Base-by-base conservation (phyloP, 2,113 vertebrate genomes). In the Panthera uncia region DNA sequence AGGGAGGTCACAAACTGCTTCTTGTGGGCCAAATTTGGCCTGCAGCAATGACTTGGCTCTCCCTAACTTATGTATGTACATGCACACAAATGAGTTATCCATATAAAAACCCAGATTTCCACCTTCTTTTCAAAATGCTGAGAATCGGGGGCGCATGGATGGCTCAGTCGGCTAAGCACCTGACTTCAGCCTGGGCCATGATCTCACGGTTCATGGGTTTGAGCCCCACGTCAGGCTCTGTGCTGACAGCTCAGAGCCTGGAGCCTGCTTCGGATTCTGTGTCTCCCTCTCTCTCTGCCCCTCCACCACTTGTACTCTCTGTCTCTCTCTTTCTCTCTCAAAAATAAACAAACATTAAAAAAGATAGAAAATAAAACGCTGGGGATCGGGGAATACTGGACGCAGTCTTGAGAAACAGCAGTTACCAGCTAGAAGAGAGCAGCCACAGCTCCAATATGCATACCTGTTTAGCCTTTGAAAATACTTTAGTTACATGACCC, bases 51-150 rank as follows among this genome's bases (percentile, higher is more conserved):
- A 21, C 52, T 82, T 90, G 63, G 80, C 19, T 82, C 41, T 86
- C 93, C 41, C 50, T 63, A 89, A 48, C 13, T 78, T 78, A n/a
- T 9, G 21, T 57, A 76, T 55, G n/a, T 45, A 68, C 55, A 63
- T 3, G 13, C 23, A 79, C 11, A 3, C 0, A 4, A 55, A 89
- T 48, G 27, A 89, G 9, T 7, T 80, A 33, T 38, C 57, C 50
- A 61, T 33, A 74, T 57, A 38, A 96, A 89, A 65, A 73, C 29
- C n/a, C 12, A 9, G 13, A 85, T n/a, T 50, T 86, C 36, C 16
- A 94, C 57, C 25, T 80, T 93, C 79, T 61, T 94, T 87, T 69
- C 27, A n/a, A 95, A 82, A 78, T n/a, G 65, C 73, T 74, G 73
- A 27, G 38, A 14, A 27, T 23, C 57, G 3, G 57, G 57, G 18